Base-by-base conservation (phyloP, 2,888 invertebrate species). In the Calameuta filiformis region DNA sequence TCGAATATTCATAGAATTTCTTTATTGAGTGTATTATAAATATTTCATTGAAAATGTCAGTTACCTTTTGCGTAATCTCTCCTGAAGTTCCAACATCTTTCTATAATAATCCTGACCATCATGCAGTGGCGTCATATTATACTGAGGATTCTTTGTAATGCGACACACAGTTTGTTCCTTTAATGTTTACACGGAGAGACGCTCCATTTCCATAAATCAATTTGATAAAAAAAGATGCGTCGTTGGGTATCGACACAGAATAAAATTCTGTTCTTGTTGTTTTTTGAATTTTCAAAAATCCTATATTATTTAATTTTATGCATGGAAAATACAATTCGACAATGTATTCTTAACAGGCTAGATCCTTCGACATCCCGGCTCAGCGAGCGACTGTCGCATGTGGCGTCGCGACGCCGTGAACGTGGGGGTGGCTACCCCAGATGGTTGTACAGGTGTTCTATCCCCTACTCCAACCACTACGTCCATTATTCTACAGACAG, bases 51-150 rank as follows among this genome's bases (percentile, higher is more conserved):
- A 35, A 40, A 73, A 73, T 73, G 1, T 33, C 15, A 68, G 35
- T 85, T 81, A 87, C 91, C 91, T 91, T 79, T 87, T 88, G 11
- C 90, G 87, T 79, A 90, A 82, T 78, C 88, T 90, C 77, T 90
- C 89, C 77, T 91, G 91, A 40, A 91, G 81, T 56, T 90, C 89
- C 73, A 91, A 78, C 90, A 91, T 91, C 78, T 85, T 89, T 81
- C 86, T 89, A 78, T 90, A 90, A 79, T 89, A 88, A 75, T 87
- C 87, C 74, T 86, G 85, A 35, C 81, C 83, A 71, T 88, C 83
- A 76, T 85, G 84, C 68, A 86, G 79, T 75, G 88, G 82, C 75
- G 87, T 87, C 87, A 88, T 89, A 75, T 30, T 80, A 78, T 34
- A 23, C 33, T 71, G 23, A 56, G 2, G 56, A 40, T 40, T 56